Base-by-base conservation (phyloP, 2,113 vertebrate genomes). In the Vicugna pacos region DNA sequence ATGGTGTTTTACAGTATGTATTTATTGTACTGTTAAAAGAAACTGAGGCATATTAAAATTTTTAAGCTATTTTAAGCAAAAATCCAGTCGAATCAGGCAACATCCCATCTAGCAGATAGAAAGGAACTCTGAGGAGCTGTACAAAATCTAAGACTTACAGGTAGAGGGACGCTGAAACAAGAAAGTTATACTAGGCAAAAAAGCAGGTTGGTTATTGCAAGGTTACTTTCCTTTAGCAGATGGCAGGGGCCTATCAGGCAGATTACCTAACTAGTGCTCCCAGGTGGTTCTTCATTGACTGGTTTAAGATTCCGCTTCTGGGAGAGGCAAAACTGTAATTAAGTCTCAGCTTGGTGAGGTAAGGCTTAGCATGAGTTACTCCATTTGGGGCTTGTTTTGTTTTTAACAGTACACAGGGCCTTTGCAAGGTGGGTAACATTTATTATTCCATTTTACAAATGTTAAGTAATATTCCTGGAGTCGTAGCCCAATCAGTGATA, bases 401-500 rank as follows among this genome's bases (percentile, higher is more conserved):
- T 89, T 72, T 56, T 65, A 56, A 89, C 2, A 89, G 56, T 46
- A 87, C 17, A 35, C 26, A 84, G 56, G 54, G 10, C 6, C 75
- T 88, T 77, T 72, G 28, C 4, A 58, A 97, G 35, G 64, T 93
- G 0, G 2, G 16, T 64, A 87, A 95, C 35, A 64, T 80, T 80
- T 48, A 30, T 67, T 91, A 86, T 26, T 28, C 26, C 65, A 14
- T 86, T 97, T 97, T 94, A 93, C 35, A 97, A 94, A 92, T 93
- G 26, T 92, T 83, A 88, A 67, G 30, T 95, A 86, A 56, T 65
- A 8, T 89, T 93, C 20, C 42, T 77, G 35, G n/a, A 91, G 35
- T 80, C 52, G 91, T 20, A 94, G 70, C 20, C 8, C 87, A 93
- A 91, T 42, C 35, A 42, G 13, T 80, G 12, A 48, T 52, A 62